These are phyloP conservation scores for Gasteruption jaculator DNA, from an alignment of 2,888 invertebrate species.

Conservation along the genomic window DNA sequence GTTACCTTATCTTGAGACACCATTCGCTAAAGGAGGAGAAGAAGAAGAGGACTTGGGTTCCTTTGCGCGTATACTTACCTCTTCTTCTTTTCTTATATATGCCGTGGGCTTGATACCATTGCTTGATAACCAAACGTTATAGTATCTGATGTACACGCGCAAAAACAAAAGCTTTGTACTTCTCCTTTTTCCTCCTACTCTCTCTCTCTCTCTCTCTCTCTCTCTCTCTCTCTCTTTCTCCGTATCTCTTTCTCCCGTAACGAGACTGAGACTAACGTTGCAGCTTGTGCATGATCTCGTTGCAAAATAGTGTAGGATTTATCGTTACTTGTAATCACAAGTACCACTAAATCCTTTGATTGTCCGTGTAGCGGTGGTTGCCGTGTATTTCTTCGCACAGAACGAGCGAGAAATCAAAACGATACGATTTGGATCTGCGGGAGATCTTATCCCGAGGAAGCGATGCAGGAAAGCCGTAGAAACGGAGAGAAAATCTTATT, in stretches of 20 bases:
- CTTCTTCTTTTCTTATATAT: constrained; percentile 25
- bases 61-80: constrained; percentile 36
- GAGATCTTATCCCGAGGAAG: too few relatives aligned
- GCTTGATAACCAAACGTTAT: constrained; percentile 38
- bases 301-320: constrained; percentile 18
- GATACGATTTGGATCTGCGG: too few relatives aligned
- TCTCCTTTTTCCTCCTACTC: constrained; percentile 6
- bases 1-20: constrained; percentile 48
- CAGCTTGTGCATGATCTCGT: too few relatives aligned
- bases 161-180: constrained; percentile 41
- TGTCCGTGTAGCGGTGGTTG: too few relatives aligned
- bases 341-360: too few relatives aligned
- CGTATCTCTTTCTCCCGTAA: constrained; percentile 26
- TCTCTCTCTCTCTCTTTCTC: constrained; percentile 19
- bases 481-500: too few relatives aligned
- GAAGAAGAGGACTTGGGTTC: too few relatives aligned
- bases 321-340: constrained; percentile 6
- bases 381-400: too few relatives aligned
- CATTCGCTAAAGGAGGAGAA: too few relatives aligned
- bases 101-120: constrained; percentile 43
- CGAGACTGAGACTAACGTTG: too few relatives aligned
- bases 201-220: constrained; percentile 12
- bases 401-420: too few relatives aligned
- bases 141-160: constrained; percentile 45
- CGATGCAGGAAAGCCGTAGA: too few relatives aligned